Evolutionary conservation across 2,888 invertebrate genomes (phyloP).

Genomic region (Drosophila demipolita): DNA sequence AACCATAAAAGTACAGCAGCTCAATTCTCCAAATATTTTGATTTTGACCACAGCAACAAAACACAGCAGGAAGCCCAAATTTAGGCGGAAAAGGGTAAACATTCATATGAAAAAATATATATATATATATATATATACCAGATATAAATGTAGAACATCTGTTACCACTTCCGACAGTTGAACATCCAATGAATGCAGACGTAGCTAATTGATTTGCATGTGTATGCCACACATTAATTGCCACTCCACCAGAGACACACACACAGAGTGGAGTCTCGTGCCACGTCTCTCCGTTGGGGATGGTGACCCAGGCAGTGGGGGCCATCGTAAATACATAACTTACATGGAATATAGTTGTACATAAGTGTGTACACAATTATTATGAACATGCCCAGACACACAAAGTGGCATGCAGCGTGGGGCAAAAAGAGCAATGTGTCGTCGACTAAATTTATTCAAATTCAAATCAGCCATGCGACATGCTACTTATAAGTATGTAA

Average conservation of each 20-base stretch:
- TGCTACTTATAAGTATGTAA: constrained; percentile 3
- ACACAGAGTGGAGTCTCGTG: constrained; percentile 36
- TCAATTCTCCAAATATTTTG: constrained; percentile 82
- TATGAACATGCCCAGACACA: constrained; percentile 10
- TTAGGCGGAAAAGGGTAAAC: constrained; percentile 34
- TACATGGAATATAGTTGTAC: background rate
- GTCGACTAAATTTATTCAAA: constrained; percentile 55
- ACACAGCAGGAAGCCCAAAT: constrained; percentile 42
- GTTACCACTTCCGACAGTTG: constrained; percentile 33
- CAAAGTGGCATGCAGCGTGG: background rate
- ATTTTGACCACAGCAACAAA: constrained; percentile 50
- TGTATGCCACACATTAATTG: constrained; percentile 70
- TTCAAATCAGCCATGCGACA: constrained; percentile 40
- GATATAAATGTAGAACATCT: constrained; percentile 23
- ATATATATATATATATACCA: background rate
- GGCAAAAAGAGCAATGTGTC: constrained; percentile 21
- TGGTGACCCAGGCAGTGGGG: constrained; percentile 45
- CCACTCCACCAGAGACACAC: constrained; percentile 40
- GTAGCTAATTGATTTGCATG: constrained; percentile 61
- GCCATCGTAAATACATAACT: constrained; percentile 26
- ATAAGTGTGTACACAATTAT: constrained; percentile 18
- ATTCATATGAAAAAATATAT: constrained; percentile 21
- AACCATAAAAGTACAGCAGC: constrained; percentile 64
- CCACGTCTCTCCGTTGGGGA: constrained; percentile 5
- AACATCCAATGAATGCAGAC: constrained; percentile 62